These are phyloP conservation scores for Archaeoteleia sp. DNA, from an alignment of 2,888 invertebrate species.

Conservation along the genomic window DNA sequence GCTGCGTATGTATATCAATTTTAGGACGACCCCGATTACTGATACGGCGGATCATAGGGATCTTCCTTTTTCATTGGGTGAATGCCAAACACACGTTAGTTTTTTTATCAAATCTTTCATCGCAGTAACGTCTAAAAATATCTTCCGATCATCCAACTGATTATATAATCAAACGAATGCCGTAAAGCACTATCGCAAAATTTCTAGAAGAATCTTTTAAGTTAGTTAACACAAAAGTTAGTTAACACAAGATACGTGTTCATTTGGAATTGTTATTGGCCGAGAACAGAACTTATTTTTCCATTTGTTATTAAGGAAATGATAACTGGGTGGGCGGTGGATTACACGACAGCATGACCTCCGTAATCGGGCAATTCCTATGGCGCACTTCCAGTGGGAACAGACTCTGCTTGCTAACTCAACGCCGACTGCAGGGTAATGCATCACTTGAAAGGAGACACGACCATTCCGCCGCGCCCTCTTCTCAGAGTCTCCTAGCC, in stretches of 20 bases:
- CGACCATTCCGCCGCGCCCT: constrained; percentile 30
- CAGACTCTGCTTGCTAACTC: constrained; percentile 41
- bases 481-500: constrained; percentile 25
- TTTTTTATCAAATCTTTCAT: constrained; percentile 18
- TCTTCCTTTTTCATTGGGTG: constrained; percentile 30
- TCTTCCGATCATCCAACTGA: constrained; percentile 13
- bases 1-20: constrained; percentile 32
- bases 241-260: too few relatives aligned
- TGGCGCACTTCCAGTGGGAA: constrained; percentile 43
- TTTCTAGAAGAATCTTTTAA: too few relatives aligned
- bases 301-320: constrained; percentile 37
- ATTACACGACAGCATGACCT: constrained; percentile 37
- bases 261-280: too few relatives aligned
- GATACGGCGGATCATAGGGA: constrained; percentile 8
- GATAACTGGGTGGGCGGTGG: constrained; percentile 41
- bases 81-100: constrained; percentile 1
- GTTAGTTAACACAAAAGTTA: too few relatives aligned
- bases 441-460: constrained; percentile 46
- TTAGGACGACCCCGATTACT: constrained; percentile 32
- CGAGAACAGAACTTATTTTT: too few relatives aligned
- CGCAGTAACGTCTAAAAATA: constrained; percentile 20
- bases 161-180: too few relatives aligned
- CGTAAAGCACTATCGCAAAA: too few relatives aligned
- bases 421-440: constrained; percentile 44
- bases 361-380: constrained; percentile 45